Percentiles rank a stretch among this genome's conserved stretches.
phyloP scores from a whole-genome alignment of 2,797 vertebrate species.

The Bradypodion ventrale region DNA sequence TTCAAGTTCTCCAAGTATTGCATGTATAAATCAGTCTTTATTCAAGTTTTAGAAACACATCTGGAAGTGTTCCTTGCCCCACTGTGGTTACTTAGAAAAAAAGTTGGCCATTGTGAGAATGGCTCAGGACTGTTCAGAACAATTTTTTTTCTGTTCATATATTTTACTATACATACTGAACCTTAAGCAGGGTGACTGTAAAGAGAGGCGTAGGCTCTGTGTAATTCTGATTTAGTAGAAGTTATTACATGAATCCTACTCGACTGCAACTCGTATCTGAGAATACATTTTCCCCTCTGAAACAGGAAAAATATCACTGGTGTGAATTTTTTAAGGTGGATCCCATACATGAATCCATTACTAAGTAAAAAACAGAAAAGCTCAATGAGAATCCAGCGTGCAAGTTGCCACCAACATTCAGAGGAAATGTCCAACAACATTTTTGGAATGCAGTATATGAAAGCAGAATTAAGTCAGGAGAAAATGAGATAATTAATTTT shows the following conservation, averaged over 20 bases:
- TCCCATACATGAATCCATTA: conserved; percentile 28
- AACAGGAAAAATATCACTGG: too few species aligned
- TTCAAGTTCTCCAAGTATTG: not conserved
- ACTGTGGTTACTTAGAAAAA: not conserved
- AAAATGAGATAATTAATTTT: conserved; percentile 59
- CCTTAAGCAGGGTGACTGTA: conserved; percentile 32
- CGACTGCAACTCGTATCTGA: too few species aligned
- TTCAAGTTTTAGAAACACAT: not conserved
- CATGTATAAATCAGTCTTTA: not conserved
- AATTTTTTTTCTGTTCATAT: not conserved
- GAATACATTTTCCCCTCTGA: too few species aligned
- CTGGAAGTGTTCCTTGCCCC: not conserved
- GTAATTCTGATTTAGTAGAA: conserved; percentile 46
- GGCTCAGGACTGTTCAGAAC: not conserved
- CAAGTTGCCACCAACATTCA: conserved; percentile 36
- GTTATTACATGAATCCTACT: conserved; percentile 41
- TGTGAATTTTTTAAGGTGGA: too few species aligned
- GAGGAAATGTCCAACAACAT: conserved; percentile 38
- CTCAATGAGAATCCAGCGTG: conserved; percentile 31
- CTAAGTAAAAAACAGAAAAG: conserved; percentile 4
- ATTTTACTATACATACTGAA: conserved; percentile 25
- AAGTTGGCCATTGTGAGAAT: not conserved
- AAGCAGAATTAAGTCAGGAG: conserved; percentile 63
- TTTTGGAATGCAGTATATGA: conserved; percentile 48
- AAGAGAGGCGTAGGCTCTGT: conserved; percentile 32